These are phyloP conservation scores for Antechinus stuartii DNA, from an alignment of 2,113 vertebrate species.

Conservation along the genomic window DNA sequence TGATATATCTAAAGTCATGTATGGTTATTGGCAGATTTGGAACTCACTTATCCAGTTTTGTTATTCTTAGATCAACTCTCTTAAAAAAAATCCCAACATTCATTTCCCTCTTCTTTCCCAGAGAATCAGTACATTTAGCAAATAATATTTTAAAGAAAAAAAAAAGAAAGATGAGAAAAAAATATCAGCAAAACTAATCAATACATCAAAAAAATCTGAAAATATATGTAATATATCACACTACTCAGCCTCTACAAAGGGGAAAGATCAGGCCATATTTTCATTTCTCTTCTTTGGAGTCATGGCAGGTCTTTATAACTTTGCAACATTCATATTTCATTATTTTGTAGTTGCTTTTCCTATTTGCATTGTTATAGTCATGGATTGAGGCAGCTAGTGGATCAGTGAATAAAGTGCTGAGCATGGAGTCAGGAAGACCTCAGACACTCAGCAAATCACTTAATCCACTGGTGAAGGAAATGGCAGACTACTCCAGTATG, in stretches of 20 bases:
- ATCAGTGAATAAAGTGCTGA: neutral
- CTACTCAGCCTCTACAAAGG: neutral
- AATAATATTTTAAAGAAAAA: neutral
- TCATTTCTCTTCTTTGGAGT: neutral
- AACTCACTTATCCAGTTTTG: neutral
- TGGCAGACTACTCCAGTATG: neutral
- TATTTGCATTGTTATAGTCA: neutral
- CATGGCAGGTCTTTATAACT: neutral
- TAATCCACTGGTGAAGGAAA: neutral
- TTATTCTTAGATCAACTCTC: neutral
- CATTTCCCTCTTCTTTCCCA: neutral
- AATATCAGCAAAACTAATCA: neutral
- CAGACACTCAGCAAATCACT: neutral
- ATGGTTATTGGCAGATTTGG: neutral
- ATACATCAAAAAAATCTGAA: neutral
- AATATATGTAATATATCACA: neutral
- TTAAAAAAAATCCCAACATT: neutral
- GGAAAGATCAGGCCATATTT: neutral
- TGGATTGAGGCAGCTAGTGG: neutral
- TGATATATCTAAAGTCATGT: neutral
- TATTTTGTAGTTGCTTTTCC: neutral
- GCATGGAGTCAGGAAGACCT: neutral
- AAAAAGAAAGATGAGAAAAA: neutral
- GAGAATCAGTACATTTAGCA: neutral
- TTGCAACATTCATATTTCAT: neutral